Conservation (phyloP, 2,888 invertebrate species). For the Rutpela maculata region DNA sequence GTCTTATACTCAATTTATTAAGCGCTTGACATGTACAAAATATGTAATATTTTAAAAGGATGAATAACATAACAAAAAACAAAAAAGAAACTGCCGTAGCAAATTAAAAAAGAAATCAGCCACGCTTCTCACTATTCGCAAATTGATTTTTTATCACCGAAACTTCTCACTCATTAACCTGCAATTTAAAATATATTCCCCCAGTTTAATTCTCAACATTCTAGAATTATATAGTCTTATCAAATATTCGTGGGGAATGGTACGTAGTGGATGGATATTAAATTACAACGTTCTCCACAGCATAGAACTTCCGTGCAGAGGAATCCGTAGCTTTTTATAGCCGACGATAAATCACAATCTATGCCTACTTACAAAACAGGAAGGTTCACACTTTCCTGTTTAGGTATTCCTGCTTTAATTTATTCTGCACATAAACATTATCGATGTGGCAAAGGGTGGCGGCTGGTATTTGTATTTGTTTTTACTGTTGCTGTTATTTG, state of each 20-base stretch:
- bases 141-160: neutral
- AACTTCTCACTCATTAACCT: neutral
- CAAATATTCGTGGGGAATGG: neutral
- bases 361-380: conserved; percentile 7
- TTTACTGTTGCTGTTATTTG: neutral
- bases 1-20: too few species aligned
- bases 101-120: neutral
- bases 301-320: neutral
- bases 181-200: neutral
- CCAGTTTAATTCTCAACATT: neutral
- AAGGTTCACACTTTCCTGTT: conserved; percentile 7
- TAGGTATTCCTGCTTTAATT: conserved; percentile 1
- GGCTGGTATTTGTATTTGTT: neutral
- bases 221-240: neutral
- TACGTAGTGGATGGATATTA: neutral
- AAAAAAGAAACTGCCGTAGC: too few species aligned
- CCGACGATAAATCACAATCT: neutral
- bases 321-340: conserved; percentile 1
- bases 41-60: too few species aligned
- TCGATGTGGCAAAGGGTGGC: neutral
- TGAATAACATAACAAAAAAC: too few species aligned
- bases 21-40: too few species aligned
- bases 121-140: neutral
- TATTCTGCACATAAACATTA: neutral
- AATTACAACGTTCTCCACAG: neutral